Percentiles rank a stretch among this genome's conserved stretches.
These are phyloP conservation scores for Mus spicilegus DNA, from an alignment of 2,113 vertebrate species.

Conservation along the genomic window DNA sequence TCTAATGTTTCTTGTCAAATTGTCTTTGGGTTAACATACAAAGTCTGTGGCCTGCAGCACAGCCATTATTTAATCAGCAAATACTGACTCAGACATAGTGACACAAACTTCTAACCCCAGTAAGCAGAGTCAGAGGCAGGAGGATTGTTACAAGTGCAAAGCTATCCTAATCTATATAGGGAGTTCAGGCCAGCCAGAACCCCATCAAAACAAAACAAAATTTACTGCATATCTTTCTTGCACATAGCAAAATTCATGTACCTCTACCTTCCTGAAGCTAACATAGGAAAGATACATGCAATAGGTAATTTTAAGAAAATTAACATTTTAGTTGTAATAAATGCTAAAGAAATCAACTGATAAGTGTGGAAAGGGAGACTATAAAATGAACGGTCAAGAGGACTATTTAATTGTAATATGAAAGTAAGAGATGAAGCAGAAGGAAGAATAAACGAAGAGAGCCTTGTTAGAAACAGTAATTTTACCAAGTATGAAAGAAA, in stretches of 20 bases:
- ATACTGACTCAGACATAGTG: not conserved
- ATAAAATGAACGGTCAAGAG: slow-evolving; percentile 6
- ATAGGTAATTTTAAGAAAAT: not conserved
- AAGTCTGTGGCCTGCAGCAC: not conserved
- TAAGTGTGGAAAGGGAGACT: not conserved
- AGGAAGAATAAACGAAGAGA: not conserved
- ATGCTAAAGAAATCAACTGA: not conserved
- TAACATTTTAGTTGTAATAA: not conserved
- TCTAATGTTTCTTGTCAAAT: not conserved
- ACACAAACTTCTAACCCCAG: not conserved
- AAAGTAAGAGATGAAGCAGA: not conserved
- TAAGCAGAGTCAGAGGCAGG: not conserved
- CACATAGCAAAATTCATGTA: not conserved
- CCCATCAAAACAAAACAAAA: not conserved
- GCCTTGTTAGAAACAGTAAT: not conserved
- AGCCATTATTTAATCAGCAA: slow-evolving; percentile 16
- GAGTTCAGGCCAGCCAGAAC: not conserved
- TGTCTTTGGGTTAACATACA: slow-evolving; percentile 7
- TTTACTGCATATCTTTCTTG: not conserved
- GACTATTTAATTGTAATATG: not conserved
- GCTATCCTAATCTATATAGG: not conserved
- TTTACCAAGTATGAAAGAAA: slow-evolving; percentile 6
- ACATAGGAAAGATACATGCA: not conserved
- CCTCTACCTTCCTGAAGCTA: not conserved
- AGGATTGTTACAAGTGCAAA: not conserved